Evolutionary conservation across 2,113 vertebrate species (phyloP), one percentile per base, ranked within the genome.

Genomic region (Hystrix cristata): DNA sequence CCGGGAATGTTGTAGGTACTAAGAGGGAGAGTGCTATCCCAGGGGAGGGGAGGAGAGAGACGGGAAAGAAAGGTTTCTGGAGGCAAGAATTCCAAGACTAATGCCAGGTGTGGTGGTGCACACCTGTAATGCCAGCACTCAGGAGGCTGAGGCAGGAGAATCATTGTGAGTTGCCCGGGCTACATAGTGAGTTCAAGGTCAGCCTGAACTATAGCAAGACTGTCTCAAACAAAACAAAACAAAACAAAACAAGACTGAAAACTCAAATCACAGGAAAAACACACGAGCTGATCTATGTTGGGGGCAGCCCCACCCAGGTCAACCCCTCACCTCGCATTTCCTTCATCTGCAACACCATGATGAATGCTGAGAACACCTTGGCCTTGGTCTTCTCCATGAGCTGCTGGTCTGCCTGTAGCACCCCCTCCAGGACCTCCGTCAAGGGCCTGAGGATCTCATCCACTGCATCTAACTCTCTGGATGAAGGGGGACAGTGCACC

Each of bases 311-410:
- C 23, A 0, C 27, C 59, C 4, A 21, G n/a, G 31, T 3, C 1
- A 48, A 90, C 72, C 55, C 34, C 98, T 97, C 94, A 99, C 99
- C 99, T 93, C 99, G 99, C 88, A 99, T 99, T 84, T 99, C 99
- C 97, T 99, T 99, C 98, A 99, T 99, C 95, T 99, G 99, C 95
- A 99, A 98, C 72, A 99, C 99, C 5, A 99, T 99, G 97, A 99
- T 99, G 93, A 99, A 99, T 0, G 99, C 99, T 2, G 99, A 99
- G 98, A 99, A 99, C 95, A 99, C 98, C 97, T 99, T 99, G 98
- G 99, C 99, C 98, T 99, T 99, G 97, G 99, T 99, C 98, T 99
- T 99, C 97, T 99, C 99, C 99, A 99, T 99, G 97, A 99, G 98
- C 95, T 99, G 99, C 98, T 99, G 99, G 98, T 99, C 99, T 10